These are phyloP conservation scores for Varecia variegata DNA, from an alignment of 2,797 vertebrate genomes.

Conservation along the genomic window DNA sequence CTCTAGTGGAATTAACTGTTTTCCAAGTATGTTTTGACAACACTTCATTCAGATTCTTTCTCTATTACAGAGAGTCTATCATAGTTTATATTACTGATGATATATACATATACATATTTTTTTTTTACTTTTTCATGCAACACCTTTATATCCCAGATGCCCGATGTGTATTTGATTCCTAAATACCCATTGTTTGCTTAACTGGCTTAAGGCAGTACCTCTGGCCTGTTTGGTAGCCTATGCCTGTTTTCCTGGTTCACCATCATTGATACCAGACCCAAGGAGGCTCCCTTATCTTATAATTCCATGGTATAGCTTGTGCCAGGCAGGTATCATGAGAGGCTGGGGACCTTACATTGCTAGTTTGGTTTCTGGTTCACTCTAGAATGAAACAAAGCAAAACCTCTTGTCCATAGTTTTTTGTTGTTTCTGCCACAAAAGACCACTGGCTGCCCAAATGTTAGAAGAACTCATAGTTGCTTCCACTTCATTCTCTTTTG, in stretches of 20 bases:
- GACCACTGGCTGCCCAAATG: not conserved
- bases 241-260: not conserved
- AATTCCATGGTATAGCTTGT: not conserved
- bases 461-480: conserved; percentile 5
- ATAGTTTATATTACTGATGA: not conserved
- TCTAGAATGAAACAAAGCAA: not conserved
- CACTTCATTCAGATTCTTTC: not conserved
- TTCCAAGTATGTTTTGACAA: not conserved
- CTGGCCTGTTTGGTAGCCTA: not conserved
- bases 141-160: not conserved
- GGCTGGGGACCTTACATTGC: not conserved
- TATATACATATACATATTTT: too few species aligned
- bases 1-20: not conserved
- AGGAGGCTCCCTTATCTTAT: not conserved
- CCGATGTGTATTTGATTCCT: not conserved
- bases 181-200: not conserved
- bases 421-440: not conserved
- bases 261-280: not conserved
- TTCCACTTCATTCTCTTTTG: not conserved
- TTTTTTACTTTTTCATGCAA: not conserved
- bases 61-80: not conserved
- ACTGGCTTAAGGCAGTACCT: not conserved
- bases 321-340: not conserved
- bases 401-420: not conserved
- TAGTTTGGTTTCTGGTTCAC: not conserved